Evolutionary conservation across 2,888 invertebrate genomes (phyloP).

Genomic region (Pseudoips prasinana): DNA sequence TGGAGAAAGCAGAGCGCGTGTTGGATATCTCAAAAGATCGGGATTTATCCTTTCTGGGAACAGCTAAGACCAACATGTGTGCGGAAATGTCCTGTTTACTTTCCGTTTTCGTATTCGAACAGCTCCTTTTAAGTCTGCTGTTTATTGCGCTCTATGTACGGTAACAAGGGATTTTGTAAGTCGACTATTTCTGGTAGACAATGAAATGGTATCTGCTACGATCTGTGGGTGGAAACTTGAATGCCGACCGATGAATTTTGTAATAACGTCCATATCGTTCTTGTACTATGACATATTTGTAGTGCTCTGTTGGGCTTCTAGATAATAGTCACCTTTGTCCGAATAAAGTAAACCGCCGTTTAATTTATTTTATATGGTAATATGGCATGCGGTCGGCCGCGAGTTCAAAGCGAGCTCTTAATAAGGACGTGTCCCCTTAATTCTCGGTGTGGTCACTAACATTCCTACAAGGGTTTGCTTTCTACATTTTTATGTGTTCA

Average conservation of each 20-base stretch:
- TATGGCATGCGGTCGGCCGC: conserved; percentile 47
- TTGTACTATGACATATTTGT: conserved; percentile 34
- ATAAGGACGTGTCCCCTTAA: conserved; percentile 65
- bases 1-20: conserved; percentile 34
- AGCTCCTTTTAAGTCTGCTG: conserved; percentile 61
- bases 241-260: conserved; percentile 40
- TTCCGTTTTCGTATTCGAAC: conserved; percentile 62
- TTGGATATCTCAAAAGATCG: conserved; percentile 43
- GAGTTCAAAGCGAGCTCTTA: conserved; percentile 61
- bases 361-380: conserved; percentile 64
- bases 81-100: conserved; percentile 69
- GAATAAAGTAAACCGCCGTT: conserved; percentile 39
- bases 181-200: conserved; percentile 56
- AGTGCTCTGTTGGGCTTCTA: conserved; percentile 29
- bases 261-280: conserved; percentile 38
- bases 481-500: conserved; percentile 63
- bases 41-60: conserved; percentile 48
- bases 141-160: conserved; percentile 55
- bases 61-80: conserved; percentile 50
- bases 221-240: conserved; percentile 42
- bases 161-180: conserved; percentile 66
- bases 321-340: conserved; percentile 22
- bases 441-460: conserved; percentile 57
- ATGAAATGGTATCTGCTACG: conserved; percentile 48
- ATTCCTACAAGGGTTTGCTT: conserved; percentile 75